Conservation (phyloP, 2,888 invertebrate genomes). For the Meteorus cinctellus region DNA sequence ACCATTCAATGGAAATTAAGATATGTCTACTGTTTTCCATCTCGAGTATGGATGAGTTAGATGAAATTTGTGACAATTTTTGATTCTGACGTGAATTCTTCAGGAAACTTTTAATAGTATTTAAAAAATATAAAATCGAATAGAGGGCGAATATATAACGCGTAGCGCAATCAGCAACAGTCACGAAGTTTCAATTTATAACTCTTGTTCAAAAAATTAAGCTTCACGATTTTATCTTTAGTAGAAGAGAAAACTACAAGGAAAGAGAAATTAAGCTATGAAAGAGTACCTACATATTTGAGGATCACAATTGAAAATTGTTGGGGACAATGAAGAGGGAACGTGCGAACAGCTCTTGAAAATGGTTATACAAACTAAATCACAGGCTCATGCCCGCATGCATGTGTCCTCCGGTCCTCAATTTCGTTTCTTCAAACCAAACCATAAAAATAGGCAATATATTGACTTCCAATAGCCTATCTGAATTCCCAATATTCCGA, state of each 20-base stretch:
- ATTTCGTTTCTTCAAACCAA: constrained; percentile 18
- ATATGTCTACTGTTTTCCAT: not conserved
- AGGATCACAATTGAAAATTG: not conserved
- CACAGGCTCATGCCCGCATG: not conserved
- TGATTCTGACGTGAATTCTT: constrained; percentile 40
- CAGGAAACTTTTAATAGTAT: constrained; percentile 18
- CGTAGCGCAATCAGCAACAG: constrained; percentile 66
- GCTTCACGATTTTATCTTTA: not conserved
- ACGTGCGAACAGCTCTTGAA: not conserved
- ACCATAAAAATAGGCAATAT: constrained; percentile 23
- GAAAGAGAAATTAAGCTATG: constrained; percentile 1
- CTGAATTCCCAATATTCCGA: not conserved
- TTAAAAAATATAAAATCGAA: constrained; percentile 20
- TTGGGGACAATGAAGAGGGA: not conserved
- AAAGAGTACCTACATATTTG: constrained; percentile 16
- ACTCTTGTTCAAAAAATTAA: not conserved
- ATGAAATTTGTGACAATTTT: constrained; percentile 1
- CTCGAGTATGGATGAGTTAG: not conserved
- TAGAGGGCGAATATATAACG: constrained; percentile 51
- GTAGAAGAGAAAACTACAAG: constrained; percentile 11
- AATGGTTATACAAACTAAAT: not conserved
- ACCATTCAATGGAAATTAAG: not conserved
- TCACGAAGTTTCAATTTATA: constrained; percentile 57
- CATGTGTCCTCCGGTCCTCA: constrained; percentile 37
- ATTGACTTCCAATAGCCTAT: constrained; percentile 17